Evolutionary conservation across 2,797 vertebrate species (phyloP).

Genomic region (Ctenopoma kingsleyae): DNA sequence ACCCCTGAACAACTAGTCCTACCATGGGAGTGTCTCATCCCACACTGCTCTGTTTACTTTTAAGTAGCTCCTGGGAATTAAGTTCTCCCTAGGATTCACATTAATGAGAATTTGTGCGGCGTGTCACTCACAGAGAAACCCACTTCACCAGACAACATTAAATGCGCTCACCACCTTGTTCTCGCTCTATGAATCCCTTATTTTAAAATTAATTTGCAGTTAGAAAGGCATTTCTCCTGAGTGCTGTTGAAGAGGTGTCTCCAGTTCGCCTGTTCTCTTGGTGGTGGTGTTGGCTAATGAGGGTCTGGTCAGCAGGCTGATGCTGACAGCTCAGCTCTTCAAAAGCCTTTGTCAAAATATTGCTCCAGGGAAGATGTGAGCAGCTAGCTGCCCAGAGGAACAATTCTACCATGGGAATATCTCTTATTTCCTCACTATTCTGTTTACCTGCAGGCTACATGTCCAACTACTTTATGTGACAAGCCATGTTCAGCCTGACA

Average conservation of each 20-base stretch:
- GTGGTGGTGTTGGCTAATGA: constrained; percentile 72
- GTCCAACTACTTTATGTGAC: constrained; percentile 47
- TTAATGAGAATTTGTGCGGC: constrained; percentile 29
- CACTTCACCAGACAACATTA: constrained; percentile 31
- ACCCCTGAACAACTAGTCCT: constrained; percentile 1
- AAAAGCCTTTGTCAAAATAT: constrained; percentile 75
- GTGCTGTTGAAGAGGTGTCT: constrained; percentile 50
- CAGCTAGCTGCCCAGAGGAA: constrained; percentile 56
- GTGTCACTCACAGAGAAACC: constrained; percentile 42
- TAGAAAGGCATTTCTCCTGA: constrained; percentile 46
- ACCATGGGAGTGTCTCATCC: constrained; percentile 5
- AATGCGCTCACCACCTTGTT: constrained; percentile 34
- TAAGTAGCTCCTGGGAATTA: constrained; percentile 39
- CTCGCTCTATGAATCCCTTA: constrained; percentile 30
- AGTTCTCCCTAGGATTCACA: constrained; percentile 28
- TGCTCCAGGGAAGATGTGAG: constrained; percentile 70
- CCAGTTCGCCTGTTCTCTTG: constrained; percentile 39
- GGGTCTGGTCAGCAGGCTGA: constrained; percentile 67
- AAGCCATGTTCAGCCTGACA: constrained; percentile 32
- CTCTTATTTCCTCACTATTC: constrained; percentile 44
- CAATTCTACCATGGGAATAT: constrained; percentile 39
- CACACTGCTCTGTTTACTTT: constrained; percentile 40
- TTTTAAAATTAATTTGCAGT: constrained; percentile 56
- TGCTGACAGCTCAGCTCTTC: constrained; percentile 70
- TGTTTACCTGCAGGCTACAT: constrained; percentile 67